Conservation (phyloP, 2,888 invertebrate genomes). For the Syrphus vitripennis region DNA sequence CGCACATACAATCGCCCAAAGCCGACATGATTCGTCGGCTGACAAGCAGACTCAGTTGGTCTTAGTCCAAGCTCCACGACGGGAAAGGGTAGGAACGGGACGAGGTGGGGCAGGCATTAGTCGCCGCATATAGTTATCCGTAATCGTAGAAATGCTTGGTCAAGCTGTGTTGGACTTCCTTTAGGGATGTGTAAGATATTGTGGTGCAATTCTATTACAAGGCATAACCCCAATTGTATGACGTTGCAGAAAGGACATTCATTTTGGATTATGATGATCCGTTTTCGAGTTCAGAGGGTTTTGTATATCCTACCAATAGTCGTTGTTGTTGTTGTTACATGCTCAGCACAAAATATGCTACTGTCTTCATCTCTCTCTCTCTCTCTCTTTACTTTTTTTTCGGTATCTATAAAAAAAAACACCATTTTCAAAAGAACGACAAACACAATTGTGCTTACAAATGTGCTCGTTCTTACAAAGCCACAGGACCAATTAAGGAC, state of each 20-base stretch:
- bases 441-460: constrained; percentile 64
- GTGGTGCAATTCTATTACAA: constrained; percentile 57
- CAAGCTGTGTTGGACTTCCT: constrained; percentile 36
- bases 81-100: not conserved
- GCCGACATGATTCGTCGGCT: constrained; percentile 47
- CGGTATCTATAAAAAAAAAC: not conserved
- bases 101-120: not conserved
- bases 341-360: constrained; percentile 22
- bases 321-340: constrained; percentile 27
- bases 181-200: constrained; percentile 26
- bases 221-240: constrained; percentile 64
- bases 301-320: not conserved
- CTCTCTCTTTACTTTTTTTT: not conserved
- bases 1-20: constrained; percentile 60
- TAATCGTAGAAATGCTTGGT: constrained; percentile 54
- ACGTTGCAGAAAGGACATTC: constrained; percentile 65
- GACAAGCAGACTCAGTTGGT: constrained; percentile 21
- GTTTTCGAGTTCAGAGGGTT: constrained; percentile 33
- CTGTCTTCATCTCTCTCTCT: constrained; percentile 2
- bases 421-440: constrained; percentile 32
- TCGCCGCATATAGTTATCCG: constrained; percentile 53
- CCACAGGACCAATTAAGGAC: constrained; percentile 67
- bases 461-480: constrained; percentile 47
- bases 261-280: constrained; percentile 68
- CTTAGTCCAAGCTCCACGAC: not conserved